Base-by-base conservation (phyloP, 1,140 invertebrate genomes). In the Theocolax elegans region DNA sequence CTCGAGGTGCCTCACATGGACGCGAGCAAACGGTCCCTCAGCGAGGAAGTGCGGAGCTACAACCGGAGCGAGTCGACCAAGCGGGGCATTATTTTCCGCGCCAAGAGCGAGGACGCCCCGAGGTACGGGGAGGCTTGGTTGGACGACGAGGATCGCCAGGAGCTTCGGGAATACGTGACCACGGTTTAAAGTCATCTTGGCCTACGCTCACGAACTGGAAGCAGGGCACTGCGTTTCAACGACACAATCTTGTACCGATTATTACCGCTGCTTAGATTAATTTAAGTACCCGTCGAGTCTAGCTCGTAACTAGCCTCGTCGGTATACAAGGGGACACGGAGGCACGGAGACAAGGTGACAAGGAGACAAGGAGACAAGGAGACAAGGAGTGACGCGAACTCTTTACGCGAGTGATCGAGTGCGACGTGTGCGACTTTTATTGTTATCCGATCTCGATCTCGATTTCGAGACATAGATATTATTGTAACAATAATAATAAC, bases 91-190 rank as follows among this genome's bases (percentile, higher is more conserved):
- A 80, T 82, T 3, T 73, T 77, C 31, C 79, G 85, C 29, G 83
- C 84, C 0, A 80, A 80, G 29, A 86, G 84, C 73, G 85, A 86
- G 67, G 85, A 86, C 56, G 75, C 73, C 12, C 60, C 79, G 3
- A 80, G 77, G 17, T 80, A 77, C 74, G 78, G 67, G 13, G 74
- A 81, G 48, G 77, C 80, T 3, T 85, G 82, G 83, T 70, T 75
- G 58, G 53, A 21, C 25, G 59, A 74, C 58, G 72, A 67, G 8
- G 64, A n/a, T n/a, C n/a, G 79, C 13, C 62, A 67, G n/a, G 79
- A 80, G 23, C 63, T 86, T 25, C 72, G 79, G n/a, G 76, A 85
- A 66, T 86, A 86, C 72, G 85, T 86, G 27, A 85, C 85, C 1
- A 85, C 85, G 17, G 85, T 86, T 58, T 85, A 71, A 75, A n/a